phyloP scores from a whole-genome alignment of 2,888 invertebrate genomes.

The Macaria liturata region DNA sequence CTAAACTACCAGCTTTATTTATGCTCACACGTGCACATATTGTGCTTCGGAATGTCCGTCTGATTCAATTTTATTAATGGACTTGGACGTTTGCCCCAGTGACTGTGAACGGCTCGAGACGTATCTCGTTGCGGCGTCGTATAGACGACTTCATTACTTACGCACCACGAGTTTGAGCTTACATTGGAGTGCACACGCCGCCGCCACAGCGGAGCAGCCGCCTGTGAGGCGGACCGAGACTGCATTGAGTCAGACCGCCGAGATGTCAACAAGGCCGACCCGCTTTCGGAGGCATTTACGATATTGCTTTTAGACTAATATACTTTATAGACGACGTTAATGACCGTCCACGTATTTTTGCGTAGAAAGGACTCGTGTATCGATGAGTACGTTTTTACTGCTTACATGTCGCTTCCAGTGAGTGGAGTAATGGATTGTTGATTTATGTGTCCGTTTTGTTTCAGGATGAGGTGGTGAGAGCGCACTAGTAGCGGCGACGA shows the following conservation, averaged over 20 bases:
- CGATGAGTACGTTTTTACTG: constrained; percentile 26
- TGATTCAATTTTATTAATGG: constrained; percentile 84
- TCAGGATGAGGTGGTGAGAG: constrained; percentile 67
- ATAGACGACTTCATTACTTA: constrained; percentile 56
- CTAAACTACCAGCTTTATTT: constrained; percentile 56
- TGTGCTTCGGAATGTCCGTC: constrained; percentile 78
- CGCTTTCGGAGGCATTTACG: constrained; percentile 60
- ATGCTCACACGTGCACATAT: constrained; percentile 74
- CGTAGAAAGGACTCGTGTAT: constrained; percentile 28
- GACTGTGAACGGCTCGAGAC: constrained; percentile 70
- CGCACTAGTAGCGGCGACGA: constrained; percentile 49
- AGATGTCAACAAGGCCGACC: constrained; percentile 72
- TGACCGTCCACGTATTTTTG: constrained; percentile 39
- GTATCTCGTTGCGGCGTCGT: constrained; percentile 51
- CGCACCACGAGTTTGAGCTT: constrained; percentile 45
- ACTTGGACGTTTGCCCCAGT: constrained; percentile 82
- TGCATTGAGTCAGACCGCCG: constrained; percentile 69
- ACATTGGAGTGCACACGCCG: constrained; percentile 41
- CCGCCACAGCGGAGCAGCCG: constrained; percentile 35
- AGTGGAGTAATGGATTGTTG: constrained; percentile 33
- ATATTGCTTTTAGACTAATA: constrained; percentile 70
- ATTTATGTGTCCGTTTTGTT: constrained; percentile 55
- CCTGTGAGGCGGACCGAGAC: constrained; percentile 47
- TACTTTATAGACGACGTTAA: constrained; percentile 60
- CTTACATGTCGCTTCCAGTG: constrained; percentile 18